Conservation (phyloP, 2,113 vertebrate species). For the Poecilia latipinna region DNA sequence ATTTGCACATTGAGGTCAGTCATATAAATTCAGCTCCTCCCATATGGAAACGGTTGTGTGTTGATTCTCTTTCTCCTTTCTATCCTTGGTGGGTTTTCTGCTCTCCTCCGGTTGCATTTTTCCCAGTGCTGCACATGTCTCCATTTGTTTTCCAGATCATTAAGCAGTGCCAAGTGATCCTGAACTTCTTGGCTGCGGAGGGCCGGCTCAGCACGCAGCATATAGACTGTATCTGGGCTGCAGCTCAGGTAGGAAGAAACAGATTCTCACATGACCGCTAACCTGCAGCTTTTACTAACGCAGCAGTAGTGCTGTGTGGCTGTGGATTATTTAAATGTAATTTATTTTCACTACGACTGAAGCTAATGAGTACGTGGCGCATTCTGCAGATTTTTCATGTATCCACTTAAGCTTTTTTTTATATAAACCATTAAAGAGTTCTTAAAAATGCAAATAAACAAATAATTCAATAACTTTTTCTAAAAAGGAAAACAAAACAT, state of each 20-base stretch:
- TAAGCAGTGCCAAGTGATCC: slow-evolving; percentile 99
- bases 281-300: neutral
- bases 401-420: too few species aligned
- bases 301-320: neutral
- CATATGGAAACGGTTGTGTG: neutral
- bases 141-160: slow-evolving; percentile 88
- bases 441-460: too few species aligned
- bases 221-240: slow-evolving; percentile 98
- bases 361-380: too few species aligned
- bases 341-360: too few species aligned
- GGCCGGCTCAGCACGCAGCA: slow-evolving; percentile 97
- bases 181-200: slow-evolving; percentile 98
- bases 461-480: too few species aligned
- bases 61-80: neutral
- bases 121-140: neutral
- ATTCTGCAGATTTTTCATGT: too few species aligned
- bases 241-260: slow-evolving; percentile 87
- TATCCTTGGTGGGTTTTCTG: neutral
- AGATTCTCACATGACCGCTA: neutral
- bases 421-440: too few species aligned
- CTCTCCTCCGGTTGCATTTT: neutral
- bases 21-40: neutral
- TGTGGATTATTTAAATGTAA: neutral
- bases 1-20: slow-evolving; percentile 97
- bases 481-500: too few species aligned